These are phyloP conservation scores for Anaspis maculata DNA, from an alignment of 2,888 invertebrate genomes.

Conservation along the genomic window DNA sequence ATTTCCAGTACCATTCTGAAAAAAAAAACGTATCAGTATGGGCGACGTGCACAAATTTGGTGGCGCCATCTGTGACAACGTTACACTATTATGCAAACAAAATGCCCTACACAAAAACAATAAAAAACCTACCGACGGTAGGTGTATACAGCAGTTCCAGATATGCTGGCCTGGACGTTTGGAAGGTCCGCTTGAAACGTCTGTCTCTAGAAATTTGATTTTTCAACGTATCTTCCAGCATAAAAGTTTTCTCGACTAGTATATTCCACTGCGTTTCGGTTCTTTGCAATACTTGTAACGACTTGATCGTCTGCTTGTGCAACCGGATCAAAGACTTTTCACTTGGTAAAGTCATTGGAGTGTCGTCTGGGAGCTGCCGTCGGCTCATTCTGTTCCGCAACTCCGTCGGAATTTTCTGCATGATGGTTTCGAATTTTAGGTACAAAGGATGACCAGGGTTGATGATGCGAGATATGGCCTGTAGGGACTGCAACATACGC, in stretches of 20 bases:
- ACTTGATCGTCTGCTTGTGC: constrained; percentile 80
- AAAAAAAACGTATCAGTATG: constrained; percentile 20
- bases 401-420: constrained; percentile 78
- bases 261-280: constrained; percentile 92
- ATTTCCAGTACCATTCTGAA: constrained; percentile 97
- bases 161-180: constrained; percentile 51
- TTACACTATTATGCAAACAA: neutral
- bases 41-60: neutral
- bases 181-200: constrained; percentile 63
- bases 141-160: neutral
- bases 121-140: neutral
- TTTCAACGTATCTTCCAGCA: constrained; percentile 79
- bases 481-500: constrained; percentile 59
- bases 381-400: constrained; percentile 66
- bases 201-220: constrained; percentile 59
- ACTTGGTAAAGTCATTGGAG: constrained; percentile 59
- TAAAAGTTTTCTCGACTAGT: constrained; percentile 68
- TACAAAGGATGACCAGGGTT: constrained; percentile 67
- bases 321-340: constrained; percentile 82
- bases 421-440: constrained; percentile 77
- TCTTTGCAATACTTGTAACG: constrained; percentile 83
- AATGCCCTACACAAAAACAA: neutral
- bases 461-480: constrained; percentile 71
- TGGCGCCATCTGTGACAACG: neutral
- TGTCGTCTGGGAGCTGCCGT: constrained; percentile 49